Conservation (phyloP, 2,113 vertebrate species). For the Onychostoma macrolepis region DNA sequence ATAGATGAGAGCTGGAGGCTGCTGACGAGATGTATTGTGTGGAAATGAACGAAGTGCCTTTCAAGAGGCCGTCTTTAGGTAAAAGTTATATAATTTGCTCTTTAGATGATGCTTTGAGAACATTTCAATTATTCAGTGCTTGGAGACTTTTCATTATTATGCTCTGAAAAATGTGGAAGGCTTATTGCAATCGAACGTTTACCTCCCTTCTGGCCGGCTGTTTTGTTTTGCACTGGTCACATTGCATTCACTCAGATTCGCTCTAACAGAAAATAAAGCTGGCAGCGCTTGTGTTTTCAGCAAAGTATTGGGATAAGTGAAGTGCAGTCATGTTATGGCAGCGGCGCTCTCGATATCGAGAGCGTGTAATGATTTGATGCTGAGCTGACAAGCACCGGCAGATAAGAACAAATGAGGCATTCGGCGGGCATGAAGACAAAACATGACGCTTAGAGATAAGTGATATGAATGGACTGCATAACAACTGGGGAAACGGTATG, state of each 20-base stretch:
- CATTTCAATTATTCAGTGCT: not conserved
- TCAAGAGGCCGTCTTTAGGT: constrained; percentile 1
- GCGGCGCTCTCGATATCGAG: not conserved
- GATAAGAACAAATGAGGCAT: constrained; percentile 19
- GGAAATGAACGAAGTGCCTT: not conserved
- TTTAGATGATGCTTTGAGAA: not conserved
- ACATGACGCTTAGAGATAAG: constrained; percentile 9
- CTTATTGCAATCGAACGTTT: not conserved
- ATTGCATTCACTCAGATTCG: not conserved
- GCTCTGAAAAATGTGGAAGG: not conserved
- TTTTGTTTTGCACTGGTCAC: constrained; percentile 1
- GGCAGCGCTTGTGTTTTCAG: not conserved
- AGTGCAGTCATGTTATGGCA: not conserved
- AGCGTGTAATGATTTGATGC: constrained; percentile 26
- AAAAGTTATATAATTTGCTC: not conserved
- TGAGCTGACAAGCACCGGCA: not conserved
- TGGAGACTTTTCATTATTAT: not conserved
- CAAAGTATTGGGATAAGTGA: not conserved
- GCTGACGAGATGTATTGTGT: not conserved
- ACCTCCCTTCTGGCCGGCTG: not conserved
- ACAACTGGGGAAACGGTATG: not conserved
- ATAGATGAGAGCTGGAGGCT: not conserved
- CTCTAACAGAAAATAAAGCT: not conserved
- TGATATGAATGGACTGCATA: constrained; percentile 13
- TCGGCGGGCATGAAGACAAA: constrained; percentile 5